These are phyloP conservation scores for Drosophila repletoides DNA, from an alignment of 1,140 invertebrate species.

Conservation along the genomic window DNA sequence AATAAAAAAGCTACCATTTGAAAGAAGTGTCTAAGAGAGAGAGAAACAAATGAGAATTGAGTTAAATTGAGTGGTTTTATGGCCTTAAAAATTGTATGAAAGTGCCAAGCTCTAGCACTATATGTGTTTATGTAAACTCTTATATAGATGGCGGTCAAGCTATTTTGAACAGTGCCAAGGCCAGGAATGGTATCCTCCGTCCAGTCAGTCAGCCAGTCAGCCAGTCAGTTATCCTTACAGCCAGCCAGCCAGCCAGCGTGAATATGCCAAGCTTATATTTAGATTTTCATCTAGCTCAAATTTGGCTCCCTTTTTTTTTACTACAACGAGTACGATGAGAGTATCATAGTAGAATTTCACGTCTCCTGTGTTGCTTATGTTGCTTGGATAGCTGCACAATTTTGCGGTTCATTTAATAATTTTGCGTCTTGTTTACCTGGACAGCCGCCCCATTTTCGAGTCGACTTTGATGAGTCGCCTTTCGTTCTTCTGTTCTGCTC, in stretches of 20 bases:
- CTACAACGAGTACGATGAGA: too few species aligned
- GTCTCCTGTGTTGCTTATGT: background rate
- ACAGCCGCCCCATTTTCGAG: constrained; percentile 36
- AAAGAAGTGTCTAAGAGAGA: constrained; percentile 36
- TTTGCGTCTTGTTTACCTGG: constrained; percentile 72
- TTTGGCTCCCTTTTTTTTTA: background rate
- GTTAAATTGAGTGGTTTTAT: constrained; percentile 29
- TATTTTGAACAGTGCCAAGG: constrained; percentile 29
- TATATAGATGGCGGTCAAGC: constrained; percentile 1
- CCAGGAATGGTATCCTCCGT: constrained; percentile 30
- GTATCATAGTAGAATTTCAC: too few species aligned
- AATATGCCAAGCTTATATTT: constrained; percentile 69
- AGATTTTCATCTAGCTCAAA: constrained; percentile 42
- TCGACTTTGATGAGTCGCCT: constrained; percentile 28
- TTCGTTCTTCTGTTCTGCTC: background rate
- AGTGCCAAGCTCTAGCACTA: constrained; percentile 23
- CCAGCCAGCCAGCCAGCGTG: too few species aligned
- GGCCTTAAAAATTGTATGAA: constrained; percentile 54
- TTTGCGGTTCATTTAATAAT: constrained; percentile 80
- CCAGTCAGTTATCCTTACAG: too few species aligned
- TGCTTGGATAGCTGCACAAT: constrained; percentile 66
- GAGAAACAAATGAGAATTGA: constrained; percentile 5
- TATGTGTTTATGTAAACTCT: constrained; percentile 8
- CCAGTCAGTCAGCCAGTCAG: too few species aligned
- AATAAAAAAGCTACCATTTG: constrained; percentile 46